A percentile compares a stretch with the other conserved stretches of the same genome.
phyloP scores from a whole-genome alignment of 2,888 invertebrate genomes.

The Pammene fasciana region DNA sequence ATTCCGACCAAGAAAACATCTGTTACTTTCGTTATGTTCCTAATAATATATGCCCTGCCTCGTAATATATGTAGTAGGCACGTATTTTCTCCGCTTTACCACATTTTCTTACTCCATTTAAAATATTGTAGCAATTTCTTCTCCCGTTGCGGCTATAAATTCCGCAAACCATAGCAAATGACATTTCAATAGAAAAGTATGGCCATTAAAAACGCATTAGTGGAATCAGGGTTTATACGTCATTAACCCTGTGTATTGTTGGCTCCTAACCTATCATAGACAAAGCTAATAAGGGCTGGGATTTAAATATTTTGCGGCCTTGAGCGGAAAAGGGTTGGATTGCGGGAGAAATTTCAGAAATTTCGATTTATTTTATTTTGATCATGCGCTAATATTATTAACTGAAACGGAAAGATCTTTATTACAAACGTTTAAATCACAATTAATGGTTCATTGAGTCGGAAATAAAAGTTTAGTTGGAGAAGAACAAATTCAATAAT shows the following conservation, averaged over 20 bases:
- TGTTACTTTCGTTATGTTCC: too few species aligned
- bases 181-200: constrained; percentile 75
- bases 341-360: neutral
- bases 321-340: constrained; percentile 4
- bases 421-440: too few species aligned
- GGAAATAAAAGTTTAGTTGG: too few species aligned
- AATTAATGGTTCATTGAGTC: too few species aligned
- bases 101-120: constrained; percentile 13
- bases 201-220: constrained; percentile 80
- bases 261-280: constrained; percentile 46
- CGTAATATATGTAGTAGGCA: too few species aligned
- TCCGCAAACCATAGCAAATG: constrained; percentile 67
- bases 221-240: constrained; percentile 71
- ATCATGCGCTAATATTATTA: too few species aligned
- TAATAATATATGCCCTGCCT: too few species aligned
- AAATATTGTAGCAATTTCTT: constrained; percentile 38
- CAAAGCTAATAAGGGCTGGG: constrained; percentile 41
- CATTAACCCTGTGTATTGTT: constrained; percentile 71
- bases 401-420: too few species aligned
- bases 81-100: too few species aligned
- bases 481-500: too few species aligned
- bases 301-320: constrained; percentile 12
- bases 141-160: constrained; percentile 56
- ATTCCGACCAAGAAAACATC: too few species aligned
- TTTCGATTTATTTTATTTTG: too few species aligned